phyloP scores from a whole-genome alignment of 1,140 invertebrate genomes.

The Nymphalis io region DNA sequence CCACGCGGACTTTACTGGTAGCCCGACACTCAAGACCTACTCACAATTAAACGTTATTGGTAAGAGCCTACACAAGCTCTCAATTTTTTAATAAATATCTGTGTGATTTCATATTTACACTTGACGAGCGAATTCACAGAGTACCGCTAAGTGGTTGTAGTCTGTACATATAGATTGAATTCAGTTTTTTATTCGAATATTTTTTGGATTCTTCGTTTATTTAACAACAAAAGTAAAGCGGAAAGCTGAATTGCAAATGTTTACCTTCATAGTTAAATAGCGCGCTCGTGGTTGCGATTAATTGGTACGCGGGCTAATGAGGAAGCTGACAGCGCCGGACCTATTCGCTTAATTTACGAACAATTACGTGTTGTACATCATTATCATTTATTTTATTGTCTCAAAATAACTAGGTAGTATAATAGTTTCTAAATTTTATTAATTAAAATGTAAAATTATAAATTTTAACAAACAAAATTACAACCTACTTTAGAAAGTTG shows the following conservation, averaged over 20 bases:
- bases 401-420: not conserved
- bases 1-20: constrained; percentile 58
- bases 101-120: no score
- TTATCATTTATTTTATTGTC: constrained; percentile 36
- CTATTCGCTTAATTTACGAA: constrained; percentile 71
- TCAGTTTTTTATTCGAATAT: not conserved
- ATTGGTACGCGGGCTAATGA: constrained; percentile 74
- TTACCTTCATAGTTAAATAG: constrained; percentile 55
- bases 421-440: not conserved
- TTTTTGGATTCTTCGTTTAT: constrained; percentile 1
- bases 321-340: constrained; percentile 75
- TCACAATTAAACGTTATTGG: constrained; percentile 62
- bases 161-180: no score
- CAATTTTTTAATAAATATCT: not conserved
- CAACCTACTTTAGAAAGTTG: no score
- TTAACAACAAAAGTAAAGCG: constrained; percentile 11
- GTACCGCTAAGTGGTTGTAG: no score
- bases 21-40: constrained; percentile 60
- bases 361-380: constrained; percentile 65
- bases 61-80: constrained; percentile 31
- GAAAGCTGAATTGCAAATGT: constrained; percentile 40
- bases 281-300: constrained; percentile 52
- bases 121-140: no score
- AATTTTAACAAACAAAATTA: no score
- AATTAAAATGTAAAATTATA: no score